Evolutionary conservation across 35 echinoderm and acorn worm genomes (phyloP).

Genomic region (Ophiothrix spiculata): DNA sequence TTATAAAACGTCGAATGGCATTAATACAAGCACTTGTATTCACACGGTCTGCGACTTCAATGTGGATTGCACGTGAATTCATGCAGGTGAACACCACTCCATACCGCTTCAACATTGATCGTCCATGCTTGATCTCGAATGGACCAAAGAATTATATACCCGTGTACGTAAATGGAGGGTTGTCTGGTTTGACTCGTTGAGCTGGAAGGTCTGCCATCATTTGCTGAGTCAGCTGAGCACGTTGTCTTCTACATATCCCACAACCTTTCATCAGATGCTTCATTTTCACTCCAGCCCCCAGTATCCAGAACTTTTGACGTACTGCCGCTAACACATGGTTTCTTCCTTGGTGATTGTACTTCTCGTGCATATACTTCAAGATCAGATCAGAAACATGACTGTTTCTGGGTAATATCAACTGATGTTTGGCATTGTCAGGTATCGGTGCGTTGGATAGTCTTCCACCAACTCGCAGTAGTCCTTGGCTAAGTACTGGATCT

Average conservation of each 20-base stretch:
- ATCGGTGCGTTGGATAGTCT: constrained; percentile 37
- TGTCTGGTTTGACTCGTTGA: constrained; percentile 38
- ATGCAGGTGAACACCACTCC: constrained; percentile 71
- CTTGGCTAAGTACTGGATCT: constrained; percentile 44
- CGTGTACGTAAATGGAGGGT: constrained; percentile 46
- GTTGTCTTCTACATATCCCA: constrained; percentile 39
- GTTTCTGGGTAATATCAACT: constrained; percentile 39
- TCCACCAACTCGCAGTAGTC: constrained; percentile 38
- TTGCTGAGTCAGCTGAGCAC: constrained; percentile 34
- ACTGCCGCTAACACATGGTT: constrained; percentile 23
- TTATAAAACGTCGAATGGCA: constrained; percentile 49
- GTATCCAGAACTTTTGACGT: constrained; percentile 50
- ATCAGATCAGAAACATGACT: constrained; percentile 49
- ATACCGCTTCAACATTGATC: constrained; percentile 56
- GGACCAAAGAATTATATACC: constrained; percentile 67
- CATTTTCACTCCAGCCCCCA: constrained; percentile 22
- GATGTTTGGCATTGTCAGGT: constrained; percentile 54
- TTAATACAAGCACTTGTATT: constrained; percentile 51
- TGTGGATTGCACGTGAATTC: constrained; percentile 42
- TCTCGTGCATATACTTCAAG: constrained; percentile 42
- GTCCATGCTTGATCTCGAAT: constrained; percentile 54
- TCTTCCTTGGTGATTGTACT: constrained; percentile 41
- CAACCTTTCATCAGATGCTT: constrained; percentile 33
- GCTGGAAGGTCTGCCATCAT: constrained; percentile 62
- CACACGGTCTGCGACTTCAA: constrained; percentile 34